Percentiles rank a stretch among this genome's conserved stretches.
These are phyloP conservation scores for Corythornis leucogaster DNA, from an alignment of 2,797 vertebrate genomes.

Conservation along the genomic window DNA sequence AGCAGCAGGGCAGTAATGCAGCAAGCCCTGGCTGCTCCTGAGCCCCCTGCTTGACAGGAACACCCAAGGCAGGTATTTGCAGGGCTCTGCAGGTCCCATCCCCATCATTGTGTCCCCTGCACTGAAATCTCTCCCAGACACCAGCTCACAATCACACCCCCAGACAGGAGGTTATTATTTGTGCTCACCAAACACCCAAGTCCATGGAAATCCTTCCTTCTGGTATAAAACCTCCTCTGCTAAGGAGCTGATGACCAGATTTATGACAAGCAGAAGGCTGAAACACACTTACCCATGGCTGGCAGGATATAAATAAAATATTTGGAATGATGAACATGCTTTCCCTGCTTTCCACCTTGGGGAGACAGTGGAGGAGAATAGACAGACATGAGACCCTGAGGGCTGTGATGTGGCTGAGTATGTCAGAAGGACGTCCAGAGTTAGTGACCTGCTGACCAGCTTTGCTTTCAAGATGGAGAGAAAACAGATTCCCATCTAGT, in stretches of 20 bases:
- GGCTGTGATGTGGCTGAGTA: rapidly evolving
- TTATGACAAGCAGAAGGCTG: slow-evolving; percentile 14
- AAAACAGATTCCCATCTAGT: rapidly evolving
- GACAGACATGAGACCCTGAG: rapidly evolving
- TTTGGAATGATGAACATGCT: neutral
- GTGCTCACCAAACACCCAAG: neutral
- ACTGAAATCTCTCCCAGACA: rapidly evolving
- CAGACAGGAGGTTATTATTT: rapidly evolving
- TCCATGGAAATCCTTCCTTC: neutral
- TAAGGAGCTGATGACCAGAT: neutral
- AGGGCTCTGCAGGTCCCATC: neutral
- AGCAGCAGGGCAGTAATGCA: rapidly evolving
- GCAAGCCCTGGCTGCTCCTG: neutral
- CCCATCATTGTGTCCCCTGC: neutral
- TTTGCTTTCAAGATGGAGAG: neutral
- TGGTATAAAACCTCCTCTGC: neutral
- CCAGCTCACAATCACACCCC: rapidly evolving
- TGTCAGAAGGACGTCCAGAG: rapidly evolving
- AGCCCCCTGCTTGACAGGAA: neutral
- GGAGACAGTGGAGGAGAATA: neutral
- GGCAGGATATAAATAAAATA: slow-evolving; percentile 28
- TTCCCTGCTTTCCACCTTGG: neutral
- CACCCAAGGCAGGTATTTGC: rapidly evolving
- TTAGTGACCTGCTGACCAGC: neutral
- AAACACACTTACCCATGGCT: neutral